A percentile compares a stretch with the other conserved stretches of the same genome.
phyloP scores from a whole-genome alignment of 2,797 vertebrate species.

The Halcyon leucocephala region DNA sequence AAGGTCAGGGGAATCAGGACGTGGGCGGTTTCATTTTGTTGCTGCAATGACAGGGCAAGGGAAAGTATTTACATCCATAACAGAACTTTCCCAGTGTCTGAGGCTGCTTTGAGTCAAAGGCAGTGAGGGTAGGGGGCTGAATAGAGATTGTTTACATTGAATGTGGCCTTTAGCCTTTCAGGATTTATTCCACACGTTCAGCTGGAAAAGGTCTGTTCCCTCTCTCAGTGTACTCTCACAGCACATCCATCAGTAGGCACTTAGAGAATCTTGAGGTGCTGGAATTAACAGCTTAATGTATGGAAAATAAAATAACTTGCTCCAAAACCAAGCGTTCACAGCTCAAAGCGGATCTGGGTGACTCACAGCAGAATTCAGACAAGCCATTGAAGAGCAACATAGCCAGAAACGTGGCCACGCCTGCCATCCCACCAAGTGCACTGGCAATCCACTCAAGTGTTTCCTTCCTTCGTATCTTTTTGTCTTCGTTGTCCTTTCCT shows the following conservation, averaged over 20 bases:
- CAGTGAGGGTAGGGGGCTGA: background rate
- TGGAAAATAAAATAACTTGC: slow-evolving; percentile 24
- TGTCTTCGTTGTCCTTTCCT: background rate
- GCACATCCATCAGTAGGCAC: background rate
- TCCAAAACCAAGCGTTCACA: background rate
- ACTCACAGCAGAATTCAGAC: slow-evolving; percentile 2
- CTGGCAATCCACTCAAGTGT: background rate
- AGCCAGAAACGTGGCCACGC: background rate
- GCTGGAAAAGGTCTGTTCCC: slow-evolving; percentile 17
- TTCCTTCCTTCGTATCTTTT: background rate
- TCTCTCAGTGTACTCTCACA: background rate
- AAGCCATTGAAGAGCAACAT: background rate
- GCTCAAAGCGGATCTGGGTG: background rate
- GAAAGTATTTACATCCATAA: background rate
- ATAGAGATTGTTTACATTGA: background rate
- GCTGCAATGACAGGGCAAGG: background rate
- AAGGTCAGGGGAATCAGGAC: background rate
- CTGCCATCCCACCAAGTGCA: background rate
- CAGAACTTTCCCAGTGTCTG: background rate
- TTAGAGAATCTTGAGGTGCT: background rate
- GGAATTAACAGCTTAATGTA: background rate
- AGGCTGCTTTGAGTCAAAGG: background rate
- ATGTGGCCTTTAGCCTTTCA: background rate
- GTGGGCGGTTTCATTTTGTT: background rate
- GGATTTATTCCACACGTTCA: background rate